Evolutionary conservation across 2,797 vertebrate species (phyloP), one percentile per base, ranked within the genome.

Genomic region (Rhadinocentrus ornatus): DNA sequence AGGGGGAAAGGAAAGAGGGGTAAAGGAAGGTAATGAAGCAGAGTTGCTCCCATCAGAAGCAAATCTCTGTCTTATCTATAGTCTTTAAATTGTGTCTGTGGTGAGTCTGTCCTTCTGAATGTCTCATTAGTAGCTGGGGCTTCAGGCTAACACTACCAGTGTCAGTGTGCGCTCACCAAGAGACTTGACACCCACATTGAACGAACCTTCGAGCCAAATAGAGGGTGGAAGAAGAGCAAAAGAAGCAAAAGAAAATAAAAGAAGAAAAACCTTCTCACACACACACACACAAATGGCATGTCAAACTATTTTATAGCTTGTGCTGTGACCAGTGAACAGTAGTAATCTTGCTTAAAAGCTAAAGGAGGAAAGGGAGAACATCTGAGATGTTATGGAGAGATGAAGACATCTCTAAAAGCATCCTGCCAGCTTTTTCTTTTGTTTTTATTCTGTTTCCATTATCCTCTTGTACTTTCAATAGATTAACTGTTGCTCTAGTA

Each of bases 121-220:
- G 68, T 90, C 89, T 92, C 87, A 89, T 92, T 92, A 92, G 84
- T 50, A 75, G 71, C 84, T 9, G 3, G 26, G 74, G 84, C 86
- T 89, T 85, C 66, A 52, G 79, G 89, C 75, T 69, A 82, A 88
- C 83, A 68, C 78, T 76, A 79, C 72, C 63, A 63, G 83, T 82
- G 86, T 85, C 75, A 78, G 66, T 69, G 69, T 67, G 77, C 71
- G 52, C 69, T 79, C 72, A 78, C 78, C 4, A 15, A 82, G 79
- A 84, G 85, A 74, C 85, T 71, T 69, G 76, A 81, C 80, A 83
- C 73, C 57, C 64, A 74, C 71, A 86, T 64, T 73, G 62, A 82
- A 85, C 16, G 37, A 77, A 78, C 64, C 78, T 77, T 60, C 37
- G 64, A 85, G 83, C 56, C 26, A 78, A 62, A 75, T 56, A 68